Conservation (phyloP, 2,113 vertebrate species). For the Paradoxurus hermaphroditus region DNA sequence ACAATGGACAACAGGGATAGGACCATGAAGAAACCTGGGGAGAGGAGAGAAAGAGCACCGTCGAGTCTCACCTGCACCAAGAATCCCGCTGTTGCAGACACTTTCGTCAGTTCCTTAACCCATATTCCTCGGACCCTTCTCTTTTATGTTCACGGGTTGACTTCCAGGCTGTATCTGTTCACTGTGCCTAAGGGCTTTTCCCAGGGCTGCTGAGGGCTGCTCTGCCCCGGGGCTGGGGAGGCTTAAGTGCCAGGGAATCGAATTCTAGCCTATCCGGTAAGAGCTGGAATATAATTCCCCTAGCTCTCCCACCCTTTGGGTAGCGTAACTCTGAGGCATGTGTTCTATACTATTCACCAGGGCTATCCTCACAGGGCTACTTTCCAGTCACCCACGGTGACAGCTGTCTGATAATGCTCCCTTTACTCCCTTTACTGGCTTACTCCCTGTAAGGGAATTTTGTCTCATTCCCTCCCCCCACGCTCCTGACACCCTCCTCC, state of each 20-base stretch:
- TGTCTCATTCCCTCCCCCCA: neutral
- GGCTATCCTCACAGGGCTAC: neutral
- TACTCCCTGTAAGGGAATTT: too few relatives aligned
- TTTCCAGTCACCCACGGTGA: neutral
- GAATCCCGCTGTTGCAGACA: neutral
- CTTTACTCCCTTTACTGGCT: too few relatives aligned
- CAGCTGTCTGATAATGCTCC: neutral
- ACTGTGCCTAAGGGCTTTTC: neutral
- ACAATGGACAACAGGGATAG: conserved; percentile 96
- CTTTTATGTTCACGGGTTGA: neutral
- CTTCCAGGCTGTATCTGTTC: neutral
- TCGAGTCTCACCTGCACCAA: conserved; percentile 34
- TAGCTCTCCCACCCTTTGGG: neutral
- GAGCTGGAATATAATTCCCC: neutral
- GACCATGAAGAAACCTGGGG: conserved; percentile 91
- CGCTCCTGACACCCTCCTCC: neutral
- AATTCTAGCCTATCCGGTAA: neutral
- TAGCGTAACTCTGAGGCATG: neutral
- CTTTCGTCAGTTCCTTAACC: neutral
- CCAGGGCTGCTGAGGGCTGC: neutral
- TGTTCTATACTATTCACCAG: neutral
- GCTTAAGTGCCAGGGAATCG: neutral
- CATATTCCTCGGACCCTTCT: neutral
- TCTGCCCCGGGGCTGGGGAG: neutral
- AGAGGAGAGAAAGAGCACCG: conserved; percentile 70